Conservation (phyloP, 2,113 vertebrate genomes). For the Dasyprocta punctata region DNA sequence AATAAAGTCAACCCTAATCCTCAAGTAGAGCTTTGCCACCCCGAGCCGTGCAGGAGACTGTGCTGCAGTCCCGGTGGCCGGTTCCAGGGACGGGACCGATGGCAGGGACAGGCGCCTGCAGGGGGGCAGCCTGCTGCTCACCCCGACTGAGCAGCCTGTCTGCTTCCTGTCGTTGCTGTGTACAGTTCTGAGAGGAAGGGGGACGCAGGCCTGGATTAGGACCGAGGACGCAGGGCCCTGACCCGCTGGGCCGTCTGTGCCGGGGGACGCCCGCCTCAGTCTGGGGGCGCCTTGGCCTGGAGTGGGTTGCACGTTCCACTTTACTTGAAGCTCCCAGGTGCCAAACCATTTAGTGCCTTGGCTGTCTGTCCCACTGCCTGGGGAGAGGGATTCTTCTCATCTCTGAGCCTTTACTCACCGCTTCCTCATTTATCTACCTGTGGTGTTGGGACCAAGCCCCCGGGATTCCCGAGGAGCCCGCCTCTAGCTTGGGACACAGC, state of each 20-base stretch:
- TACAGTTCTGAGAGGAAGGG: neutral
- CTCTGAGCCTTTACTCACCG: constrained; percentile 50
- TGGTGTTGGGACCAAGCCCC: constrained; percentile 66
- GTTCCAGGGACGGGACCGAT: neutral
- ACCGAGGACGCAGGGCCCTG: neutral
- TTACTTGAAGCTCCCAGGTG: constrained; percentile 82
- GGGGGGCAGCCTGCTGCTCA: neutral
- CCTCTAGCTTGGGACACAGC: neutral
- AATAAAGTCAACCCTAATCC: neutral
- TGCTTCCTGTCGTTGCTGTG: neutral
- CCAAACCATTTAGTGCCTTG: constrained; percentile 83
- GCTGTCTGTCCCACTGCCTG: constrained; percentile 66
- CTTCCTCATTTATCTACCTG: neutral
- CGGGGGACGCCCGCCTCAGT: neutral
- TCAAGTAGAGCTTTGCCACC: neutral
- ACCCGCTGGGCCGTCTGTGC: neutral
- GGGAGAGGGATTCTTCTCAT: constrained; percentile 49
- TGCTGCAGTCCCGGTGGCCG: neutral
- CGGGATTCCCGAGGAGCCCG: neutral
- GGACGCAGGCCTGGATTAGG: neutral
- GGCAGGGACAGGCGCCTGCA: neutral
- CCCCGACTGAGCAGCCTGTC: neutral
- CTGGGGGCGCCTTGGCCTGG: neutral
- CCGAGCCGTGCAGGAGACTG: neutral
- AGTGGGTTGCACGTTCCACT: neutral